These are phyloP conservation scores for Hestina assimilis DNA, from an alignment of 1,140 invertebrate species.

Conservation along the genomic window DNA sequence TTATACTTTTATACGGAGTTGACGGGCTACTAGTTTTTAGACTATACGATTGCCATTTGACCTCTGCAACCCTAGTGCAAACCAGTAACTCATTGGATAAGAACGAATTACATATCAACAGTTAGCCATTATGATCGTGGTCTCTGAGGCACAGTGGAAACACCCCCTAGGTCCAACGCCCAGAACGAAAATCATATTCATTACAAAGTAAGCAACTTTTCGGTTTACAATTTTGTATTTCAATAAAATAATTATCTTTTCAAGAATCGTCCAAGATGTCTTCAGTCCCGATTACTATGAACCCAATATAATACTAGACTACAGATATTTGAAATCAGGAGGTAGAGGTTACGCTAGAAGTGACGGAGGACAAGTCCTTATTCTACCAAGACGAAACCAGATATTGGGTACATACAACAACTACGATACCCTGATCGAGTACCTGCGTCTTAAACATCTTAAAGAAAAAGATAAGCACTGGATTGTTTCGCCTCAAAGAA, in stretches of 20 bases:
- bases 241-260: not conserved
- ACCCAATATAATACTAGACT: slow-evolving; percentile 55
- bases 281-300: slow-evolving; percentile 57
- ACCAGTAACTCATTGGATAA: no score
- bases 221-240: no score
- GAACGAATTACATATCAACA: no score
- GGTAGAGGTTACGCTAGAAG: slow-evolving; percentile 54
- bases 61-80: no score
- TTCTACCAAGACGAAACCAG: slow-evolving; percentile 43
- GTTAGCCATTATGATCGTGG: no score
- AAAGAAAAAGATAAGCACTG: slow-evolving; percentile 26
- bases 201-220: no score
- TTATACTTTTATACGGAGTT: no score
- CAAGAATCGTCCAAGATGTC: slow-evolving; percentile 51
- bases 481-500: not conserved
- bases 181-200: no score
- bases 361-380: slow-evolving; percentile 54
- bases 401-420: slow-evolving; percentile 26
- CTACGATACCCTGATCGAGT: slow-evolving; percentile 52
- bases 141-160: no score
- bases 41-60: no score
- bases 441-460: slow-evolving; percentile 41
- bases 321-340: slow-evolving; percentile 56
- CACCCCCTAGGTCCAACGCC: no score
- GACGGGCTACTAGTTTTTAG: no score